A percentile compares a stretch with the other conserved stretches of the same genome.
Conservation (phyloP, 2,113 vertebrate species). For the Bos indicus region DNA sequence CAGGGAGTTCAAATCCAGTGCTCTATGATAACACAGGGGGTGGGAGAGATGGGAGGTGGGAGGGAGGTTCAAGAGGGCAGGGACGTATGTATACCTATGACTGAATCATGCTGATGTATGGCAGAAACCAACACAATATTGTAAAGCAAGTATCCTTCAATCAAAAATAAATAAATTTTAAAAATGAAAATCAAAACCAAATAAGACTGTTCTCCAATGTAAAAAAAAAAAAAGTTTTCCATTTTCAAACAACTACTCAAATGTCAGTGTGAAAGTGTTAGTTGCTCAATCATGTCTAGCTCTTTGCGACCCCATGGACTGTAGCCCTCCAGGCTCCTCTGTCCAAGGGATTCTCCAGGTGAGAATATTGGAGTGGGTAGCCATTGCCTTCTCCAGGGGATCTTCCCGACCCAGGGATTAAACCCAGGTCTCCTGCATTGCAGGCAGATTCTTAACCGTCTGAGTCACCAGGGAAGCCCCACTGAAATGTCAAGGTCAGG, state of each 20-base stretch:
- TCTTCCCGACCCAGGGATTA: background rate
- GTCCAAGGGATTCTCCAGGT: background rate
- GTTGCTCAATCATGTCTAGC: background rate
- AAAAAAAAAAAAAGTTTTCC: background rate
- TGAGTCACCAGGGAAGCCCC: background rate
- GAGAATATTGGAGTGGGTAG: background rate
- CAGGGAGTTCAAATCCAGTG: background rate
- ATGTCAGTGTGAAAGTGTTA: background rate
- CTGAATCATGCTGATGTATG: background rate
- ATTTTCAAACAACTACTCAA: background rate
- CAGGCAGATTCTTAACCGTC: background rate
- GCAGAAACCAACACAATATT: background rate
- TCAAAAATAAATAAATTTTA: background rate
- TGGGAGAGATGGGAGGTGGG: background rate
- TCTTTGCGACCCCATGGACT: background rate
- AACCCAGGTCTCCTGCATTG: background rate
- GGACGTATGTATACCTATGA: background rate
- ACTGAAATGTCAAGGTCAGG: slow-evolving; percentile 27
- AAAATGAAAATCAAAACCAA: background rate
- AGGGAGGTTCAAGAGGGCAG: background rate
- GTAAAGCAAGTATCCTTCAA: background rate
- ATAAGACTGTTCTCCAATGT: background rate
- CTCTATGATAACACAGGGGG: background rate
- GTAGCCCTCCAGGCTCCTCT: background rate
- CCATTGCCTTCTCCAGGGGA: background rate